These are phyloP conservation scores for Leucosticte australis DNA, from an alignment of 2,113 vertebrate genomes.

Conservation along the genomic window DNA sequence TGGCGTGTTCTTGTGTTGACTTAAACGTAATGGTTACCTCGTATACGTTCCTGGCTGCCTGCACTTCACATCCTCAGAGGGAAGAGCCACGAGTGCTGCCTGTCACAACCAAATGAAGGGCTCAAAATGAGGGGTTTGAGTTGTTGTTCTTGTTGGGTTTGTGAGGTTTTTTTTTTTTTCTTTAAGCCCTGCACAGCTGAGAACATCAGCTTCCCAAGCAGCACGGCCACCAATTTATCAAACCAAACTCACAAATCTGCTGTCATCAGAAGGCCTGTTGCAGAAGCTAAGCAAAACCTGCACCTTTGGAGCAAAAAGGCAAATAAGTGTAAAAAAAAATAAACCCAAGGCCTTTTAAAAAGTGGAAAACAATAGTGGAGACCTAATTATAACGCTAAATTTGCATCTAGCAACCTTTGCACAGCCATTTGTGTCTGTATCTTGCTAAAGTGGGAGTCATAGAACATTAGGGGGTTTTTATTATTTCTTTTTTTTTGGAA, in stretches of 20 bases:
- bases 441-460: not conserved
- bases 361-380: not conserved
- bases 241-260: not conserved
- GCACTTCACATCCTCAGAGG: not conserved
- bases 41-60: not conserved
- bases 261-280: not conserved
- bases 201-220: not conserved
- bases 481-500: not conserved
- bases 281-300: not conserved
- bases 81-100: not conserved
- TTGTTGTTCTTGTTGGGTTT: not conserved
- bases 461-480: not conserved
- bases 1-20: conserved; percentile 22
- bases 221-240: rapidly evolving
- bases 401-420: conserved; percentile 48
- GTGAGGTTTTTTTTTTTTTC: not conserved
- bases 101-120: not conserved
- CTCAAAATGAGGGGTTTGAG: not conserved
- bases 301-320: not conserved
- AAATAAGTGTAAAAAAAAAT: not conserved
- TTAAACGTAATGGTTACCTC: not conserved
- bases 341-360: not conserved
- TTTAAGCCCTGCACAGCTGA: not conserved
- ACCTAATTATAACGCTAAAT: conserved; percentile 42
- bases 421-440: not conserved